These are phyloP conservation scores for Protonemura montana DNA, from an alignment of 2,888 invertebrate species.

Conservation along the genomic window DNA sequence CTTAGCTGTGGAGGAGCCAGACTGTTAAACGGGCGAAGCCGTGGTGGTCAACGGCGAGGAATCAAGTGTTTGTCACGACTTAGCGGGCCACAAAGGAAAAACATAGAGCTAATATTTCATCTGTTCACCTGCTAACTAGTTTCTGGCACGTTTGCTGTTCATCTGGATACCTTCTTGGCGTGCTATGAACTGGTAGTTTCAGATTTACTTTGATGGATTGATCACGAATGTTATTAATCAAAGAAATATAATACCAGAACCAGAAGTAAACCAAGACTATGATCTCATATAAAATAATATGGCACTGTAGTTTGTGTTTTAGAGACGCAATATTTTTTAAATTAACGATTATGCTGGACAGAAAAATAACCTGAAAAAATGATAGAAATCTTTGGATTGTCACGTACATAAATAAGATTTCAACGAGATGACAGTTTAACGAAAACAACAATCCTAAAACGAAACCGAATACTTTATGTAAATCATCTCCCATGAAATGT, in stretches of 20 bases:
- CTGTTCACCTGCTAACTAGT: not conserved
- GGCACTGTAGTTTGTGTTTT: not conserved
- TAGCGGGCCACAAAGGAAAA: not conserved
- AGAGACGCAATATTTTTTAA: not conserved
- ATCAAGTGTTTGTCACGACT: not conserved
- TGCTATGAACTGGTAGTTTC: not conserved
- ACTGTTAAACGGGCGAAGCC: not conserved
- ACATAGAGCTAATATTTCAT: not conserved
- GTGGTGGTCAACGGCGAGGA: not conserved
- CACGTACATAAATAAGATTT: not conserved
- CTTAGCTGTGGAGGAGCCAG: not conserved
- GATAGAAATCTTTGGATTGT: not conserved
- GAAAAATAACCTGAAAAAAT: not conserved
- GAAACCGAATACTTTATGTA: not conserved
- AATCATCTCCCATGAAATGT: not conserved
- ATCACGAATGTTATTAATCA: slow-evolving; percentile 4
- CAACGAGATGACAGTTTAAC: too few relatives aligned
- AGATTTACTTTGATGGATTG: not conserved
- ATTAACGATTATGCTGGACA: not conserved
- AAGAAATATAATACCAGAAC: not conserved
- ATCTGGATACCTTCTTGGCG: not conserved
- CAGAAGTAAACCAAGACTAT: not conserved
- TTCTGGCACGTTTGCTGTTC: not conserved
- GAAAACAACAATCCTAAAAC: not conserved
- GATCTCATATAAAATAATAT: not conserved